Base-by-base conservation (phyloP, 1,140 invertebrate species). In the Muscidifurax raptorellus region DNA sequence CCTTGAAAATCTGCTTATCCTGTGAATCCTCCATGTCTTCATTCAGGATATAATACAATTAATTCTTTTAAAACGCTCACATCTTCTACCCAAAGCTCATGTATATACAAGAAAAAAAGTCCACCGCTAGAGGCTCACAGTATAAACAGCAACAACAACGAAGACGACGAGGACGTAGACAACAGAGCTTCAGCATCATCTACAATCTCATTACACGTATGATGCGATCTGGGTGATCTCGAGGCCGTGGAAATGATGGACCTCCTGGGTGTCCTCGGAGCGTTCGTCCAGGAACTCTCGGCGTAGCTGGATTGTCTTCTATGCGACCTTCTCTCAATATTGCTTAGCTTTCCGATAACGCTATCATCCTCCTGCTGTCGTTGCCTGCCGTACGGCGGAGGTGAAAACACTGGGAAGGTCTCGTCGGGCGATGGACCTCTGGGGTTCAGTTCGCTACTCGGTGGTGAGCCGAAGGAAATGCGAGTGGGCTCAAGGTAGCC, bases 331-430 rank as follows among this genome's bases (percentile, higher is more conserved):
- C 32, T 30, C 18, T 32, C 71, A 36, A 76, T 27, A 10, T 76
- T 47, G 18, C 12, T 30, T 1, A 32, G 1, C 22, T 27, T 30
- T 5, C 72, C 30, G 18, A 30, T 27, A 7, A 40, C 22, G 32
- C 72, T 75, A 3, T 69, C 66, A 13, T 59, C 76, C 12, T 72
- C 82, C 1, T 13, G 22, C 18, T 27, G 69, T 15, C 40, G 67
- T 27, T 6, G 27, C 0, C 66, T 40, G 6, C 89, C 93, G 84
- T 95, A 95, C 0, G 96, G 96, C 4, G 96, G 96, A 4, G 97
- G 96, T 0, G 96, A 97, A 92, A 97, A 97, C 18, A 97, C 96
- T 1, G 96, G 96, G 86, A 96, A 97, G 75, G 96, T 96, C 83
- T 97, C 97, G 87, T 97, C 95, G 0, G 95, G 95, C 71, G 95